These are phyloP conservation scores for Sinelater perroti DNA, from an alignment of 2,888 invertebrate genomes.

Conservation along the genomic window DNA sequence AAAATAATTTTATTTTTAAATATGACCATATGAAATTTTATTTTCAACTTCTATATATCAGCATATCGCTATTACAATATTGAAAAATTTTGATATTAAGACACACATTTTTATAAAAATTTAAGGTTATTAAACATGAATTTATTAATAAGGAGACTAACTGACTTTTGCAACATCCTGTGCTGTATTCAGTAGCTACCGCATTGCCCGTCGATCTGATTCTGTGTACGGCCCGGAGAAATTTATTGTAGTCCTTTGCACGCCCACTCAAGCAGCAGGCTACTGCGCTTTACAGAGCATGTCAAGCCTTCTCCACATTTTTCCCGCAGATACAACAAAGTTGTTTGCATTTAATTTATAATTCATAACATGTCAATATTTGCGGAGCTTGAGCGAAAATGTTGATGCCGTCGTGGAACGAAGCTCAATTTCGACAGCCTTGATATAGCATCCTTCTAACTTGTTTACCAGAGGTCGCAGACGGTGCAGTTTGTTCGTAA, in stretches of 20 bases:
- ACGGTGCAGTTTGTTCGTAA: not conserved
- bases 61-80: no score
- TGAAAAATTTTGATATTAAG: no score
- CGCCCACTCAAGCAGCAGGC: no score
- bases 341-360: slow-evolving; percentile 25
- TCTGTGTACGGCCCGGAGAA: slow-evolving; percentile 9
- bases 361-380: slow-evolving; percentile 20
- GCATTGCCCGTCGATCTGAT: not conserved
- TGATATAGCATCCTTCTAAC: slow-evolving; percentile 1
- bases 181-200: no score
- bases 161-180: no score
- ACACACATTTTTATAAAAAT: no score
- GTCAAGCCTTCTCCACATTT: not conserved
- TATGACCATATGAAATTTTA: no score
- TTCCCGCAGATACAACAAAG: slow-evolving; percentile 1
- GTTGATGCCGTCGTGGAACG: slow-evolving; percentile 1
- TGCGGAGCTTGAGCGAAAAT: slow-evolving; percentile 9
- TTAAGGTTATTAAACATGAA: no score
- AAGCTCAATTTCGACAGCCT: slow-evolving; percentile 7
- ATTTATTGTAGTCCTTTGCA: no score
- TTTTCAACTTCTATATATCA: no score
- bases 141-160: no score
- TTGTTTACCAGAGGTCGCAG: not conserved
- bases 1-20: no score
- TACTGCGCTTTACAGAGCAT: not conserved